Evolutionary conservation across 2,113 vertebrate genomes (phyloP).

Genomic region (Phalacrocorax brasilianus): DNA sequence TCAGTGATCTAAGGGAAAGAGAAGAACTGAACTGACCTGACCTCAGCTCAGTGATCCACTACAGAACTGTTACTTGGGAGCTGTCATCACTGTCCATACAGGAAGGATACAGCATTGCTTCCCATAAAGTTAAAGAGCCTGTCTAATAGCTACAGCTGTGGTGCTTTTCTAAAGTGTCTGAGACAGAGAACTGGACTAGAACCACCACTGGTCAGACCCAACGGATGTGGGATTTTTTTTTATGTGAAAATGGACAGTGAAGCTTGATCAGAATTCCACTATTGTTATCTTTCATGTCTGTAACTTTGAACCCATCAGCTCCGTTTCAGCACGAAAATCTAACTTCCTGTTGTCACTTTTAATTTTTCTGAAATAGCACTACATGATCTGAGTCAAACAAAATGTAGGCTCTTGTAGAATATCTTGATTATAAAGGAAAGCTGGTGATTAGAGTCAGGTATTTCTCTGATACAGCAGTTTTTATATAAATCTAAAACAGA

Average conservation of each 20-base stretch:
- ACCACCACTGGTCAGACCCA: neutral
- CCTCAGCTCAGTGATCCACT: neutral
- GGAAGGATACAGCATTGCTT: neutral
- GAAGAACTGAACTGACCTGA: neutral
- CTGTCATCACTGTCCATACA: neutral
- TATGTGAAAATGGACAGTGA: neutral
- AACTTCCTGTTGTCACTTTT: neutral
- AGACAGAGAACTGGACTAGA: neutral
- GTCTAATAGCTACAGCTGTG: neutral
- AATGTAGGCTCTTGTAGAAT: neutral
- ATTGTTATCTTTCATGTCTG: neutral
- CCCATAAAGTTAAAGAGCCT: neutral
- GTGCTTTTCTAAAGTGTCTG: neutral
- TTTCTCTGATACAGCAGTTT: neutral
- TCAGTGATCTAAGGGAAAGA: neutral
- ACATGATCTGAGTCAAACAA: neutral
- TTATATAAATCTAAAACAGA: neutral
- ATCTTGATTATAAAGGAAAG: neutral
- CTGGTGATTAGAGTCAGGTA: neutral
- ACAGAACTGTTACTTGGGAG: neutral
- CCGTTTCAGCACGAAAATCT: constrained; percentile 27
- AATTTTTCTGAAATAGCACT: neutral
- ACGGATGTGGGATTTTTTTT: neutral
- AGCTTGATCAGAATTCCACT: neutral
- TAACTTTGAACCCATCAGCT: neutral